These are phyloP conservation scores for Melolontha melolontha DNA, from an alignment of 2,888 invertebrate species.

Conservation along the genomic window DNA sequence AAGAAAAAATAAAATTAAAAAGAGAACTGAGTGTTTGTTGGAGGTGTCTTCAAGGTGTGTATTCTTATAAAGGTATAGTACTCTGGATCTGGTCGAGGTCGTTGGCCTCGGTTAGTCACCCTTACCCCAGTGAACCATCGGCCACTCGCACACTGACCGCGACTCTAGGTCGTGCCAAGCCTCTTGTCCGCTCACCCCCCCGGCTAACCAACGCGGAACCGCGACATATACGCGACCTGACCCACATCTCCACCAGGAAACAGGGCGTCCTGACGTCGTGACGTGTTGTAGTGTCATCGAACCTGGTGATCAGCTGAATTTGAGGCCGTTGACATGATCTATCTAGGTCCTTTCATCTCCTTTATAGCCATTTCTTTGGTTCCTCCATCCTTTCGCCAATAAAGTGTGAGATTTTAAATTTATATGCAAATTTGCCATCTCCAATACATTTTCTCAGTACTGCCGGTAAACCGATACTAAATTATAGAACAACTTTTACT, in stretches of 20 bases:
- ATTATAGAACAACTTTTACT: no score
- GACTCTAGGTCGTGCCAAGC: constrained; percentile 60
- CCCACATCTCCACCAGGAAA: constrained; percentile 62
- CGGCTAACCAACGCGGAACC: constrained; percentile 51
- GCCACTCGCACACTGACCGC: constrained; percentile 67
- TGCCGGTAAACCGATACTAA: no score
- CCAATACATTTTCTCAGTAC: no score
- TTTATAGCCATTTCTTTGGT: constrained; percentile 20
- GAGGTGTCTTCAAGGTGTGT: constrained; percentile 27
- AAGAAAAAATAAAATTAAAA: constrained; percentile 32
- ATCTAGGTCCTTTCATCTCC: constrained; percentile 55
- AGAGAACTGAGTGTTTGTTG: constrained; percentile 26
- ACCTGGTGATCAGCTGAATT: constrained; percentile 59
- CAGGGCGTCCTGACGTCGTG: constrained; percentile 60
- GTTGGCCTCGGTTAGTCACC: constrained; percentile 65
- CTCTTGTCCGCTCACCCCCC: constrained; percentile 51
- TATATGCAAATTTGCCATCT: constrained; percentile 35
- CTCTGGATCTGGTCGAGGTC: constrained; percentile 52
- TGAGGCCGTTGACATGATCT: constrained; percentile 59
- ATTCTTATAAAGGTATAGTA: constrained; percentile 39
- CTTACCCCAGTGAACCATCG: constrained; percentile 67
- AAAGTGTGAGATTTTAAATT: not conserved
- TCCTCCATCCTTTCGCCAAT: constrained; percentile 20
- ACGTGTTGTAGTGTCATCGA: constrained; percentile 56
- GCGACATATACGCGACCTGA: constrained; percentile 60